These are phyloP conservation scores for Dryadula phaetusa DNA, from an alignment of 2,888 invertebrate species.

Conservation along the genomic window DNA sequence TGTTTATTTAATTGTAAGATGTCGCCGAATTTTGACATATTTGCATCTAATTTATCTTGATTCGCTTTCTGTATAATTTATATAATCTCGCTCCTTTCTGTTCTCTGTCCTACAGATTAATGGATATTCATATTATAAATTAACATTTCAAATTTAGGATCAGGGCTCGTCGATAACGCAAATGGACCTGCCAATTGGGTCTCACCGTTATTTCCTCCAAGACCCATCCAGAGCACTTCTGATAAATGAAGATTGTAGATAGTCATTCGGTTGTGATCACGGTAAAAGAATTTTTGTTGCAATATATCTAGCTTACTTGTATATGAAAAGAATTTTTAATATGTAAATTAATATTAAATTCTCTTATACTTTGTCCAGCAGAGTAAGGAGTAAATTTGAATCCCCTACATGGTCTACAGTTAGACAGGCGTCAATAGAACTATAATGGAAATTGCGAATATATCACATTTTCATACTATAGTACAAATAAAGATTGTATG, in stretches of 20 bases:
- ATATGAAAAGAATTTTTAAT: too few relatives aligned
- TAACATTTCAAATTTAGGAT: conserved; percentile 52
- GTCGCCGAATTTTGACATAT: not conserved
- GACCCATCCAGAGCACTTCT: conserved; percentile 28
- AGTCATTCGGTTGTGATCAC: conserved; percentile 12
- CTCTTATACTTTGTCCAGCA: too few relatives aligned
- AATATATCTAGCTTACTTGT: not conserved
- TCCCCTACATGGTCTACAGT: too few relatives aligned
- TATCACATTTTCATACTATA: too few relatives aligned
- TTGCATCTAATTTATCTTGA: not conserved
- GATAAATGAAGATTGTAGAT: conserved; percentile 31
- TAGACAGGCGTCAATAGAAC: too few relatives aligned
- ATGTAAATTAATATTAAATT: too few relatives aligned
- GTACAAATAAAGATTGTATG: too few relatives aligned
- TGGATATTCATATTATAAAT: conserved; percentile 43
- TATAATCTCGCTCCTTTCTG: conserved; percentile 4
- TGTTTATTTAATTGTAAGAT: not conserved
- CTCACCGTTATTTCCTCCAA: conserved; percentile 37
- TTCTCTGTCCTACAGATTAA: conserved; percentile 22
- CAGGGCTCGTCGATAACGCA: conserved; percentile 39
- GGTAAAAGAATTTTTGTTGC: conserved; percentile 3
- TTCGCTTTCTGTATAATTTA: conserved; percentile 17
- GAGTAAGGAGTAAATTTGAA: too few relatives aligned
- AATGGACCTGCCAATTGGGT: conserved; percentile 44
- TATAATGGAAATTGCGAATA: too few relatives aligned